Evolutionary conservation across 2,113 vertebrate genomes (phyloP), one percentile per base, ranked within the genome.

Genomic region (Perognathus longimembris): DNA sequence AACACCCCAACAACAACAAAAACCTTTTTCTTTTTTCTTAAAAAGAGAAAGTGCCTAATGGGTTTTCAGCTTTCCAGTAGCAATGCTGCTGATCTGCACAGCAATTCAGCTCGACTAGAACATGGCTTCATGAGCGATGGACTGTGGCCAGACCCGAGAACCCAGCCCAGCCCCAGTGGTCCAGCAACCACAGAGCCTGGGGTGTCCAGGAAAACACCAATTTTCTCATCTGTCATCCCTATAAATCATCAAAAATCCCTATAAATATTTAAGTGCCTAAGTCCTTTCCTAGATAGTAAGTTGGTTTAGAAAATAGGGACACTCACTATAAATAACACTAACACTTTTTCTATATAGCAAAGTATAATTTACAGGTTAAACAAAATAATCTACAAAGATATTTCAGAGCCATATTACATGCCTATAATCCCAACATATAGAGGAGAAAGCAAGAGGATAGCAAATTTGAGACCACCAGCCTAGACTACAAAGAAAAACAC

Each of bases 261-360:
- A 77, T 61, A 63, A 85, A 81, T 21, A 70, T n/a, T 28, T 64
- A 86, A 22, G 50, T 61, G 38, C 36, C 70, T 24, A 64, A 88
- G 75, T 76, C 50, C 67, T 88, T 88, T 90, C 75, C 83, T 88
- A 90, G 90, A 64, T 1, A 76, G 75, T 74, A 79, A 84, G n/a
- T 6, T 85, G 88, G 84, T 84, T 80, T 75, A 85, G 67, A 92
- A 92, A 92, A 61, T 71, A 90, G 2, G 11, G 54, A 71, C 24
- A 71, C 15, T 70, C 80, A 90, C 38, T 71, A 59, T 4, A 64
- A 71, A 50, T 79, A 87, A 89, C 40, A 74, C 28, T 79, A 87
- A 89, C 40, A 74, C 28, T 75, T 18, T 67, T 84, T 79, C 50
- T 54, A 40, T 78, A 45, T 18, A 15, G 26, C 42, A 77, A 93